A percentile compares a stretch with the other conserved stretches of the same genome.
These are phyloP conservation scores for Mycalesis mineus DNA, from an alignment of 2,888 invertebrate genomes.

Conservation along the genomic window DNA sequence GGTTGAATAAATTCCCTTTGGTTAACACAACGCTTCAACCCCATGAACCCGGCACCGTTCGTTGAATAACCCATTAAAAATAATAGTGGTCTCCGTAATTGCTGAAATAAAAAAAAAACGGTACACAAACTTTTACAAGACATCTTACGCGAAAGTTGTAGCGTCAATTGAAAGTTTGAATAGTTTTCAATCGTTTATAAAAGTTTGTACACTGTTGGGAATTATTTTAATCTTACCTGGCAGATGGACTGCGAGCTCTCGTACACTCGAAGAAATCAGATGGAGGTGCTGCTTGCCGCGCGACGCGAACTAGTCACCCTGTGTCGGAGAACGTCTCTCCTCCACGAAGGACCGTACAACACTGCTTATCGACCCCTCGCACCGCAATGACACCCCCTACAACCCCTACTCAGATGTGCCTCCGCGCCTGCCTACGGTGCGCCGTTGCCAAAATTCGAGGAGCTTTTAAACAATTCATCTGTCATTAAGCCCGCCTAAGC, in stretches of 20 bases:
- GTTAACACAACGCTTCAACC: slow-evolving; percentile 10
- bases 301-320: slow-evolving; percentile 24
- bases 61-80: slow-evolving; percentile 3
- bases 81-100: neutral
- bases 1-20: slow-evolving; percentile 15
- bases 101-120: neutral
- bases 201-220: slow-evolving; percentile 10
- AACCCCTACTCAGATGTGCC: slow-evolving; percentile 32
- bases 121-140: slow-evolving; percentile 10
- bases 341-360: slow-evolving; percentile 44
- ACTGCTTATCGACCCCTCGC: slow-evolving; percentile 72
- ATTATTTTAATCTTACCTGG: slow-evolving; percentile 13
- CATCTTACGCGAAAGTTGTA: slow-evolving; percentile 7
- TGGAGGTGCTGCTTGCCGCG: slow-evolving; percentile 13
- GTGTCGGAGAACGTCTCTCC: slow-evolving; percentile 42
- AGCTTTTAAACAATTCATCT: slow-evolving; percentile 66
- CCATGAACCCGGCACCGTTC: slow-evolving; percentile 3
- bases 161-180: neutral
- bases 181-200: slow-evolving; percentile 10
- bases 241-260: neutral
- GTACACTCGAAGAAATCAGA: neutral
- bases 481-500: slow-evolving; percentile 50
- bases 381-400: slow-evolving; percentile 41
- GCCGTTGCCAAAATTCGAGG: slow-evolving; percentile 62
- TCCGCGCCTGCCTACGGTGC: slow-evolving; percentile 57